Conservation (phyloP, 2,113 vertebrate species). For the Oryzias javanicus region DNA sequence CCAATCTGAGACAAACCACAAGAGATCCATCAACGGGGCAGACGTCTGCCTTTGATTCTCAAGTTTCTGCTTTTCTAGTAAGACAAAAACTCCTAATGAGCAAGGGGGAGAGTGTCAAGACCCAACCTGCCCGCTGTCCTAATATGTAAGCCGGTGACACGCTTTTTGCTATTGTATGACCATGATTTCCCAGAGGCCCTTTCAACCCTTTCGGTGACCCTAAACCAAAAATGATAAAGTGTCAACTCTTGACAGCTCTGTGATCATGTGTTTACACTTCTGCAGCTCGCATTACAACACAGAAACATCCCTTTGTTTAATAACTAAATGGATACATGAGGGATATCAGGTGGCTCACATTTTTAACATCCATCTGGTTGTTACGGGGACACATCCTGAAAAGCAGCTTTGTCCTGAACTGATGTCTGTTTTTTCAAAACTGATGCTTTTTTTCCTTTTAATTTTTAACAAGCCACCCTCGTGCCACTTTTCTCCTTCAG, state of each 20-base stretch:
- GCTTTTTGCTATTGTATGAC: conserved; percentile 13
- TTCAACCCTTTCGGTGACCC: conserved; percentile 8
- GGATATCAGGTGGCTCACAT: conserved; percentile 12
- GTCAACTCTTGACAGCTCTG: conserved; percentile 20
- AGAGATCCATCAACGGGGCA: conserved; percentile 57
- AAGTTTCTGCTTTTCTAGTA: conserved; percentile 51
- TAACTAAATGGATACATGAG: conserved; percentile 32
- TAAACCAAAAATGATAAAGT: conserved; percentile 29
- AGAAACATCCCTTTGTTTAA: conserved; percentile 24
- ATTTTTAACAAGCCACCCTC: conserved; percentile 23
- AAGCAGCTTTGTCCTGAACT: conserved; percentile 35
- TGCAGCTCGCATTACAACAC: conserved; percentile 22
- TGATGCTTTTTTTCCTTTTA: conserved; percentile 4
- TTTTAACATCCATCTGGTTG: conserved; percentile 30
- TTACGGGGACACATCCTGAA: conserved; percentile 31
- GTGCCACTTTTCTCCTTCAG: background rate
- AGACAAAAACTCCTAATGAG: conserved; percentile 55
- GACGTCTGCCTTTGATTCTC: conserved; percentile 50
- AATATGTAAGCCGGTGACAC: conserved; percentile 36
- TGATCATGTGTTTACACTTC: conserved; percentile 12
- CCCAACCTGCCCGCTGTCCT: conserved; percentile 33
- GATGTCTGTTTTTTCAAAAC: conserved; percentile 1
- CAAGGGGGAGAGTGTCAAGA: conserved; percentile 37
- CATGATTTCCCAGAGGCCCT: conserved; percentile 22
- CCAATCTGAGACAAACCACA: conserved; percentile 44